Evolutionary conservation across 2,113 vertebrate species (phyloP).

Genomic region (Elanus axillaris): DNA sequence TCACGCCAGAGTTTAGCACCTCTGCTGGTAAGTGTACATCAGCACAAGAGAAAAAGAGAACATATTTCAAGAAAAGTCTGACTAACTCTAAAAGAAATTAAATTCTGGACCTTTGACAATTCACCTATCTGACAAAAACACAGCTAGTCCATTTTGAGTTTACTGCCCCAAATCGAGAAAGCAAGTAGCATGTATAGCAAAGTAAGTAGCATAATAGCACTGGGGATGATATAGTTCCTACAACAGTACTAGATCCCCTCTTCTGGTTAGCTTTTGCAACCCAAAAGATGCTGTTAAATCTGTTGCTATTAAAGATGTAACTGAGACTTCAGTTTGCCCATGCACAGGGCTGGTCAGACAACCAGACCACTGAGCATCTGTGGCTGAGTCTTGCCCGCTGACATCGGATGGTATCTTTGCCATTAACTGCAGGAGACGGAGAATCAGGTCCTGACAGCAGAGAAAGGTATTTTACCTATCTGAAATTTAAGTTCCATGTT

Average conservation of each 20-base stretch:
- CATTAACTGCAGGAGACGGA: not conserved
- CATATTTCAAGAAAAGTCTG: not conserved
- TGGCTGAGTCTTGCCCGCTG: no score
- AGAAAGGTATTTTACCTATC: not conserved
- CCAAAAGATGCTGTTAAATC: not conserved
- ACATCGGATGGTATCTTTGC: accelerated
- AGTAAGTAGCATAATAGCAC: no score
- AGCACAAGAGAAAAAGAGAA: not conserved
- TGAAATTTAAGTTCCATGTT: not conserved
- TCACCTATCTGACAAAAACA: not conserved
- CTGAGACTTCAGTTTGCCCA: not conserved
- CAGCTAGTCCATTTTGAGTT: not conserved
- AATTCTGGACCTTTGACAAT: not conserved
- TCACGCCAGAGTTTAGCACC: not conserved
- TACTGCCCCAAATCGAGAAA: not conserved
- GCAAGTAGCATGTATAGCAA: not conserved
- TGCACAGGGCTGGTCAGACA: not conserved
- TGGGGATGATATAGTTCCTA: not conserved
- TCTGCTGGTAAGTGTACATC: not conserved
- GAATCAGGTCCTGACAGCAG: not conserved
- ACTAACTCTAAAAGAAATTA: not conserved
- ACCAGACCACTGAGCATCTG: not conserved
- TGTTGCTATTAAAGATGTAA: not conserved
- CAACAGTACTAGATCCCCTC: not conserved
- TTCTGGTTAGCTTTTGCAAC: not conserved